Evolutionary conservation across 2,797 vertebrate species (phyloP).

Genomic region (Anniella stebbinsi): DNA sequence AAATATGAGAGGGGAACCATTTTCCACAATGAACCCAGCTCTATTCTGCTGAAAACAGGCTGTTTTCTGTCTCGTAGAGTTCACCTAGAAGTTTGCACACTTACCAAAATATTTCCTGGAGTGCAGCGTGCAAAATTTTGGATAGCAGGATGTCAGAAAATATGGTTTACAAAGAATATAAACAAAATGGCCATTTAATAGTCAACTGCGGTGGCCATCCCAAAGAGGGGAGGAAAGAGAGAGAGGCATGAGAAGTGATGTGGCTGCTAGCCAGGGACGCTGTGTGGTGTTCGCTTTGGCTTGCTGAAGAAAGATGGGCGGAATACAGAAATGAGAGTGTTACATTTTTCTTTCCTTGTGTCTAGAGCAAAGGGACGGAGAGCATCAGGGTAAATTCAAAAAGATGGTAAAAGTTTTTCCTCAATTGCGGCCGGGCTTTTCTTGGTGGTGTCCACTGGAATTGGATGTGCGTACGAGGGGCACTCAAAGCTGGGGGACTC

Average conservation of each 20-base stretch:
- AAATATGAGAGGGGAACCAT: not conserved
- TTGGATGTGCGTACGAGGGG: not conserved
- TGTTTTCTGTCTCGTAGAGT: not conserved
- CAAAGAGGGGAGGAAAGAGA: not conserved
- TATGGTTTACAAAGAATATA: not conserved
- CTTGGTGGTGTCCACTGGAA: not conserved
- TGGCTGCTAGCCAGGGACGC: not conserved
- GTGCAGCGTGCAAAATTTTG: not conserved
- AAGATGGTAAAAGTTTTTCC: not conserved
- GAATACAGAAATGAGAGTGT: not conserved
- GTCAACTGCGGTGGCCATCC: not conserved
- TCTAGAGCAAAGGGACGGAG: not conserved
- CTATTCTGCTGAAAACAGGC: not conserved
- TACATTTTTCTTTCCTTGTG: not conserved
- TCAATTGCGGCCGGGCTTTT: not conserved
- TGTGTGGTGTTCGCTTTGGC: not conserved
- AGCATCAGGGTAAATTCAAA: not conserved
- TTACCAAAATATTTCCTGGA: not conserved
- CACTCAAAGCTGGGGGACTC: not conserved
- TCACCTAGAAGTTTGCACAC: not conserved
- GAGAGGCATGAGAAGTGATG: not conserved
- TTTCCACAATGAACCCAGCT: not conserved
- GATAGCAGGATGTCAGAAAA: not conserved
- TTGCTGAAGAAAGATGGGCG: not conserved
- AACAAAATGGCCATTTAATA: not conserved